Evolutionary conservation across 2,888 invertebrate genomes (phyloP).

Genomic region (Rapana venosa): DNA sequence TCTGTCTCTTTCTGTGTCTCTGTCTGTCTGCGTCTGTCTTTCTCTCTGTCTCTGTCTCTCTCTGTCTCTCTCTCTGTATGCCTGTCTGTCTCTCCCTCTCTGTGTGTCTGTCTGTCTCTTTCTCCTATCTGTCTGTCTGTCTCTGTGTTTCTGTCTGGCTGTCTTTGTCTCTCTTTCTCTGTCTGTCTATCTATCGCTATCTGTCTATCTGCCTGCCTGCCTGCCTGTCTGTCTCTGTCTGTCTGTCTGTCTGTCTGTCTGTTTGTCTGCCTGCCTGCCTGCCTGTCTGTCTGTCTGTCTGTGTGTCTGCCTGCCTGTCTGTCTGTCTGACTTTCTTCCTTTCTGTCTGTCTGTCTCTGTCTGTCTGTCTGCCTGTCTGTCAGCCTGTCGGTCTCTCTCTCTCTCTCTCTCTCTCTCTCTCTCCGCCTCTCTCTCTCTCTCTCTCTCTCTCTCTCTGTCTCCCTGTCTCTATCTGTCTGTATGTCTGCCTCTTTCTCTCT

Average conservation of each 20-base stretch:
- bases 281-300: neutral
- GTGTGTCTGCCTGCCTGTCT: neutral
- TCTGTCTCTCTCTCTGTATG: too few relatives aligned
- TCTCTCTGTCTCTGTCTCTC: too few relatives aligned
- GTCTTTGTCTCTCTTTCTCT: neutral
- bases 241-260: too few relatives aligned
- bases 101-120: slow-evolving; percentile 25
- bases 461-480: neutral
- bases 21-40: too few relatives aligned
- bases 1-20: neutral
- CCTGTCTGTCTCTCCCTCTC: too few relatives aligned
- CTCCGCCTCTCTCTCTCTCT: slow-evolving; percentile 21
- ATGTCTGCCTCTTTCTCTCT: neutral
- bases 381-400: neutral
- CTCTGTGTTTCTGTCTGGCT: neutral
- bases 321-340: neutral
- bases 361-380: slow-evolving; percentile 11
- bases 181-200: neutral
- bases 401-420: neutral
- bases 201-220: too few relatives aligned
- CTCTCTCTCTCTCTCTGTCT: slow-evolving; percentile 29
- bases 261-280: too few relatives aligned
- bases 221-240: too few relatives aligned
- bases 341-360: neutral
- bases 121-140: slow-evolving; percentile 25